Evolutionary conservation across 2,113 vertebrate species (phyloP), one percentile per base, ranked within the genome.

Genomic region (Himantopus leucocephalus): DNA sequence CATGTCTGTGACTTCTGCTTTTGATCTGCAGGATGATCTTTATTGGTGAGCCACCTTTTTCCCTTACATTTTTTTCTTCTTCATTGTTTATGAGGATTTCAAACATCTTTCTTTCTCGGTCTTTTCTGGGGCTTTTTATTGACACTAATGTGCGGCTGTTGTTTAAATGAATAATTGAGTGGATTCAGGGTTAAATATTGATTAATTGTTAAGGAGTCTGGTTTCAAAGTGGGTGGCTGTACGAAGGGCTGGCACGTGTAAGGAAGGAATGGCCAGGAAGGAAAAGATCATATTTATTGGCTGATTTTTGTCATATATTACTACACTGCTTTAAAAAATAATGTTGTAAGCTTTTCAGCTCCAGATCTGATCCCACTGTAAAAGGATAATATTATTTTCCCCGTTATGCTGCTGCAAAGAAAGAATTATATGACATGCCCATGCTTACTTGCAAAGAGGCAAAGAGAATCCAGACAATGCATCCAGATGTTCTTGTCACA

Each of bases 141-240:
- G 67, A 48, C 52, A 43, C 7, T 55, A 74, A 74, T 41, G 24
- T 18, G 8, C 2, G 6, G 41, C 30, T 77, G 52, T 74, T 90
- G 43, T 94, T 96, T 85, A 93, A 92, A 92, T 86, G 53, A 96
- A 95, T 94, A 94, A 82, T 83, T 78, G 53, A 89, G 19, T 74
- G 22, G 23, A 73, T 83, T 93, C 77, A 66, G 41, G 60, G 72
- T 88, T 95, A 88, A 94, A 83, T 74, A 95, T 76, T 88, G 79
- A 89, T 92, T 77, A 89, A 85, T 70, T 80, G 19, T 78, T 85
- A 72, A 52, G 59, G 68, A 88, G 27, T 37, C 63, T 81, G 23
- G n/a, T 53, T 84, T 95, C 72, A 73, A 71, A 73, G 52, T 50
- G 41, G 24, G 41, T 63, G 30, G 45, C 22, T 66, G 21, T 58